These are phyloP conservation scores for Eristalis intricaria DNA, from an alignment of 2,888 invertebrate species.

Conservation along the genomic window DNA sequence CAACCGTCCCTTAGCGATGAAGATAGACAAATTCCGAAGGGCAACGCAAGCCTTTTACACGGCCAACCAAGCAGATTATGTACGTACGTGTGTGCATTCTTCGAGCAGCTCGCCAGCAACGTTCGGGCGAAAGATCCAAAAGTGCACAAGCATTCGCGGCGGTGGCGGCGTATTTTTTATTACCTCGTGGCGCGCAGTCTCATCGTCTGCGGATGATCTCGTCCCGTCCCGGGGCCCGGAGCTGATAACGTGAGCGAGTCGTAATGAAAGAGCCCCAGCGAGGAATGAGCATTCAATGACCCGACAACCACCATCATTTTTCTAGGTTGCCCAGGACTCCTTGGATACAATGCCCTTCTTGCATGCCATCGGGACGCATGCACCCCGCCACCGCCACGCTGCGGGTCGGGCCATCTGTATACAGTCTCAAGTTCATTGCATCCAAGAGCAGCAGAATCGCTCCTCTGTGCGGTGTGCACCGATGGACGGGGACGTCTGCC, in stretches of 20 bases:
- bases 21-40: not conserved
- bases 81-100: not conserved
- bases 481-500: not conserved
- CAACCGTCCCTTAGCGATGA: not conserved
- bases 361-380: not conserved
- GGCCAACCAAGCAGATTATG: not conserved
- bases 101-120: not conserved
- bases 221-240: constrained; percentile 12
- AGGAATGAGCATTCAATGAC: constrained; percentile 34
- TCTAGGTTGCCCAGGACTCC: constrained; percentile 17
- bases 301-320: constrained; percentile 22
- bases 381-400: not conserved
- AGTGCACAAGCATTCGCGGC: too few species aligned
- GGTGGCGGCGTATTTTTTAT: constrained; percentile 7
- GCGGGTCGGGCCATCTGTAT: not conserved
- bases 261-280: not conserved
- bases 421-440: constrained; percentile 48
- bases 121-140: not conserved
- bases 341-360: constrained; percentile 25
- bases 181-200: constrained; percentile 17
- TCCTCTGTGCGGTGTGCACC: constrained; percentile 1
- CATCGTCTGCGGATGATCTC: constrained; percentile 2
- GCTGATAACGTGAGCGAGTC: constrained; percentile 28
- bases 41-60: not conserved
- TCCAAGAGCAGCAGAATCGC: constrained; percentile 12